Evolutionary conservation across 2,113 vertebrate species (phyloP), one percentile per base, ranked within the genome.

Genomic region (Engraulis encrasicolus): DNA sequence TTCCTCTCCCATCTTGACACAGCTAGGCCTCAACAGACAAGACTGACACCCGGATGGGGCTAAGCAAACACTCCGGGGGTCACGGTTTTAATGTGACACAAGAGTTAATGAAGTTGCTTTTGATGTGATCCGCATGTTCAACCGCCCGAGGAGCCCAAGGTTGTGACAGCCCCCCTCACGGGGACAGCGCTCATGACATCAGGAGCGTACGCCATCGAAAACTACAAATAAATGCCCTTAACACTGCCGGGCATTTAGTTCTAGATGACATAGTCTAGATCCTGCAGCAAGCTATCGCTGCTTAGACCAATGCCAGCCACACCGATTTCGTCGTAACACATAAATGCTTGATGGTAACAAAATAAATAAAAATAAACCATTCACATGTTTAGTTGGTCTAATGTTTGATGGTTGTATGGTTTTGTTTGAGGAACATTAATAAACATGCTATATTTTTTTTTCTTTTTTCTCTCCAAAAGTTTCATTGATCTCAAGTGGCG

Each of bases 291-390:
- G 91, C 87, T 86, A 92, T 81, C 91, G 89, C 92, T 93, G 91
- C 90, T 87, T 94, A 95, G 94, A 94, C 93, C 94, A 93, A 94
- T 79, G 87, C 83, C 79, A 83, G 83, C 87, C 86, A 91, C 85
- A 38, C 85, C 78, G 83, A 89, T 85, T 84, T 91, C 89, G 92
- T 84, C 93, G 93, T 93, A 91, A 86, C 84, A 91, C 92, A 92
- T 86, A 77, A 90, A 84, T 87, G 92, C 91, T 93, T 92, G 83
- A 92, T 84, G 85, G 87, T 92, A 86, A n/a, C 79, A 61, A 86
- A 92, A 95, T 95, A 95, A 94, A 95, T 90, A 37, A 92, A n/a
- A 91, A 91, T 90, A 86, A 91, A 89, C 94, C 91, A 91, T 90
- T 84, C 90, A 92, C 88, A 86, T 90, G 88, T 87, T 92, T 92